These are phyloP conservation scores for Muschampia plurimacula DNA, from an alignment of 2,888 invertebrate genomes.

Conservation along the genomic window DNA sequence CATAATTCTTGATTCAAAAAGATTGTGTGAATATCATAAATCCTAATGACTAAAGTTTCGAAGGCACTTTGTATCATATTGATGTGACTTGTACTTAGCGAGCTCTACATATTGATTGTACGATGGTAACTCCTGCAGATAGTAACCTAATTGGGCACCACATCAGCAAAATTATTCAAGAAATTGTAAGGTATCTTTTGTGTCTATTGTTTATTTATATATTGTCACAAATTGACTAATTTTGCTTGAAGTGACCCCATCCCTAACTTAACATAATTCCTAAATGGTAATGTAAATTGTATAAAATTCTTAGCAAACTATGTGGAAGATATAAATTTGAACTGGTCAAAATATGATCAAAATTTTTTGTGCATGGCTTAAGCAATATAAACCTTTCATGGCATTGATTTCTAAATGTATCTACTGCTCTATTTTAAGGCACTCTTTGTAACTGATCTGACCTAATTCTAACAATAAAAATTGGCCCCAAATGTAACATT, in stretches of 20 bases:
- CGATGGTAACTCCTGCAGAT: slow-evolving; percentile 82
- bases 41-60: slow-evolving; percentile 81
- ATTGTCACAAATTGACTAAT: slow-evolving; percentile 37
- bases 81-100: slow-evolving; percentile 82
- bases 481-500: slow-evolving; percentile 67
- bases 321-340: slow-evolving; percentile 74
- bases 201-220: neutral
- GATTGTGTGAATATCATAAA: slow-evolving; percentile 70
- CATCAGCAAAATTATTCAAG: slow-evolving; percentile 63
- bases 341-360: slow-evolving; percentile 59
- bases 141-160: slow-evolving; percentile 64
- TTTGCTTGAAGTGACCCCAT: slow-evolving; percentile 55
- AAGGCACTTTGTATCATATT: slow-evolving; percentile 81
- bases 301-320: slow-evolving; percentile 78
- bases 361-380: slow-evolving; percentile 59
- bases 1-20: slow-evolving; percentile 53
- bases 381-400: slow-evolving; percentile 56
- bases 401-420: slow-evolving; percentile 64
- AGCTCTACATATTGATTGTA: slow-evolving; percentile 81
- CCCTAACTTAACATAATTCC: slow-evolving; percentile 73
- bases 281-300: slow-evolving; percentile 79
- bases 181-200: neutral
- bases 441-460: slow-evolving; percentile 61
- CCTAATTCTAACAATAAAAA: slow-evolving; percentile 56
- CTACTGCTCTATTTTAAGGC: slow-evolving; percentile 65